phyloP scores from a whole-genome alignment of 1,140 invertebrate species.

The Ectropis grisescens region DNA sequence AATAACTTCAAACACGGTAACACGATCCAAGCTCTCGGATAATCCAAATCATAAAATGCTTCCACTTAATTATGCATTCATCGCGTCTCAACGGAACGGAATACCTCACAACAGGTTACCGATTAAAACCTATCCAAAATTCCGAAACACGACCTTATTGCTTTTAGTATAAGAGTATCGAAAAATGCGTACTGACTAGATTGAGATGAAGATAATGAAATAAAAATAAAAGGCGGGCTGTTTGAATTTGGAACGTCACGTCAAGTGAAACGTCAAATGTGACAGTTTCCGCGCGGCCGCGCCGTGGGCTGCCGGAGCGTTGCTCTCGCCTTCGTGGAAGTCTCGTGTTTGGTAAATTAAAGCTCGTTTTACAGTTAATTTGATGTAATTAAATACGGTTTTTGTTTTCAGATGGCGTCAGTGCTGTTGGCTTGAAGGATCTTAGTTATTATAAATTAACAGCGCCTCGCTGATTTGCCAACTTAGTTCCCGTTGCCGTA shows the following conservation, averaged over 20 bases:
- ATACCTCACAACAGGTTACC: constrained; percentile 57
- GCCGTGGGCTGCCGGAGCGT: constrained; percentile 20
- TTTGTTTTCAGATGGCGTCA: too few relatives aligned
- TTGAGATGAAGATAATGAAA: constrained; percentile 48
- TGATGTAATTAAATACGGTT: constrained; percentile 11
- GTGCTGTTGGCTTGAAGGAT: too few relatives aligned
- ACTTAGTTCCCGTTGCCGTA: too few relatives aligned
- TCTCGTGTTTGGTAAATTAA: constrained; percentile 31
- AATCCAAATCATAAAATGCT: constrained; percentile 51
- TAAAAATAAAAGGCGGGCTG: constrained; percentile 55
- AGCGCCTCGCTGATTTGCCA: too few relatives aligned
- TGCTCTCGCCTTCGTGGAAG: constrained; percentile 51
- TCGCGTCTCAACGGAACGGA: constrained; percentile 54
- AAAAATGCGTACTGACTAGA: constrained; percentile 35
- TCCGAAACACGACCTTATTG: constrained; percentile 40
- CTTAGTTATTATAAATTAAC: too few relatives aligned
- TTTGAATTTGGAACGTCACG: constrained; percentile 60
- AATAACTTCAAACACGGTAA: too few relatives aligned
- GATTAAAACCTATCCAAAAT: constrained; percentile 54
- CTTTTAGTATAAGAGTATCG: constrained; percentile 28
- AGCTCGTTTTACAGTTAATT: constrained; percentile 34
- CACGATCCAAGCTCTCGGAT: constrained; percentile 11
- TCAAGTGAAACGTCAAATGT: constrained; percentile 65
- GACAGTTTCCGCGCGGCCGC: constrained; percentile 63
- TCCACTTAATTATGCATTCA: constrained; percentile 67